A percentile compares a stretch with the other conserved stretches of the same genome.
Evolutionary conservation across 2,888 invertebrate species (phyloP).

Genomic region (Aporophyla lueneburgensis): DNA sequence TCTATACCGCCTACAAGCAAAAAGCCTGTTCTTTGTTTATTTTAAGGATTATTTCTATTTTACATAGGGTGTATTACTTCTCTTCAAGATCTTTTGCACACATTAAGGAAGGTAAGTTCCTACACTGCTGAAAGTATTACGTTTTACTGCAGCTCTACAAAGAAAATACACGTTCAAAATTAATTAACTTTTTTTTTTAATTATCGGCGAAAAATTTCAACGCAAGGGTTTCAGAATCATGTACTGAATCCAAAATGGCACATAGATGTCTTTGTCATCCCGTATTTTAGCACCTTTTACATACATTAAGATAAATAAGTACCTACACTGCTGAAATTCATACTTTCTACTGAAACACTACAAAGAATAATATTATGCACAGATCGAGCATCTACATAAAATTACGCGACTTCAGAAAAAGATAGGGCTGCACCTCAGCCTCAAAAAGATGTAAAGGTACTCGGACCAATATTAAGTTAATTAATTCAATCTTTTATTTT

Average conservation of each 20-base stretch:
- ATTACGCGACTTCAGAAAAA: neutral
- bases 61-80: neutral
- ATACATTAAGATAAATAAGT: no score
- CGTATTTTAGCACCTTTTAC: neutral
- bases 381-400: neutral
- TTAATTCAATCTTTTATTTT: no score
- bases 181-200: no score
- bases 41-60: neutral
- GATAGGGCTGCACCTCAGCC: no score
- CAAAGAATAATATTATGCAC: neutral
- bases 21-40: neutral
- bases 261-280: no score
- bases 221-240: no score
- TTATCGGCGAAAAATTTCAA: no score
- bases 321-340: neutral
- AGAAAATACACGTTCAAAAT: no score
- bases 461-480: no score
- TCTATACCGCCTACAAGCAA: conserved; percentile 1
- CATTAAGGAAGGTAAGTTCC: no score
- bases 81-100: neutral
- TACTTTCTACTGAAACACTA: neutral
- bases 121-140: neutral
- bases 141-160: neutral
- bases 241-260: no score
- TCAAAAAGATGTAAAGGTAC: no score